Evolutionary conservation across 2,113 vertebrate species (phyloP).

Genomic region (Etheostoma spectabile): DNA sequence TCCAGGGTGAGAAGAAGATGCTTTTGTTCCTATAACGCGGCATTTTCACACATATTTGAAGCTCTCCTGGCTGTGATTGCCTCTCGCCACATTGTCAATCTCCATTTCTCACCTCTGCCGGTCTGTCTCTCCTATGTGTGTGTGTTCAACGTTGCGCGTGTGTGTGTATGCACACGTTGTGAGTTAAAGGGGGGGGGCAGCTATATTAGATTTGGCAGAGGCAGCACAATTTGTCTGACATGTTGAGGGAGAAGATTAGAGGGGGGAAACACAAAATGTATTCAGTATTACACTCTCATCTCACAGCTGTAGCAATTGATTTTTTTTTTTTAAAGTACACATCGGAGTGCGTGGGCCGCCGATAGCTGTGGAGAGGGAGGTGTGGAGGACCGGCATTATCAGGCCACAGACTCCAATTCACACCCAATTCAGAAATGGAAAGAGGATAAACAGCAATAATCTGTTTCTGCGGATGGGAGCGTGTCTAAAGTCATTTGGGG

Average conservation of each 20-base stretch:
- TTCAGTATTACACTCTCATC: slow-evolving; percentile 81
- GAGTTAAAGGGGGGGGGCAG: slow-evolving; percentile 37
- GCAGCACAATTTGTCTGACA: slow-evolving; percentile 82
- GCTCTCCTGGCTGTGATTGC: slow-evolving; percentile 74
- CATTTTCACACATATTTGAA: slow-evolving; percentile 79
- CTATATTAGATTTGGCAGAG: slow-evolving; percentile 80
- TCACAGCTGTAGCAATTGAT: slow-evolving; percentile 81
- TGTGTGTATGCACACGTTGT: slow-evolving; percentile 21
- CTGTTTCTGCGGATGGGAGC: slow-evolving; percentile 76
- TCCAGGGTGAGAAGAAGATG: slow-evolving; percentile 48
- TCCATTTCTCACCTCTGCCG: slow-evolving; percentile 56
- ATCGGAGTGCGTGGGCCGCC: slow-evolving; percentile 51
- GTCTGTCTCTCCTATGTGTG: slow-evolving; percentile 33
- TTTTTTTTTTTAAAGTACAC: slow-evolving; percentile 71
- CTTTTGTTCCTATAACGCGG: slow-evolving; percentile 38
- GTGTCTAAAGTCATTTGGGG: slow-evolving; percentile 80
- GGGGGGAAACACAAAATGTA: slow-evolving; percentile 76
- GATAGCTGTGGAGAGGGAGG: slow-evolving; percentile 72
- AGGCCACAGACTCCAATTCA: slow-evolving; percentile 68
- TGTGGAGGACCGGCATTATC: slow-evolving; percentile 76
- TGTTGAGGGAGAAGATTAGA: slow-evolving; percentile 83
- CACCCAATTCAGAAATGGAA: slow-evolving; percentile 73
- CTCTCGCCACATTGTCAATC: slow-evolving; percentile 61
- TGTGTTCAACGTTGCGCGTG: slow-evolving; percentile 34
- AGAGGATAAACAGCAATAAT: slow-evolving; percentile 81